Base-by-base conservation (phyloP, 2,888 invertebrate species). In the Drosophila silvestris region DNA sequence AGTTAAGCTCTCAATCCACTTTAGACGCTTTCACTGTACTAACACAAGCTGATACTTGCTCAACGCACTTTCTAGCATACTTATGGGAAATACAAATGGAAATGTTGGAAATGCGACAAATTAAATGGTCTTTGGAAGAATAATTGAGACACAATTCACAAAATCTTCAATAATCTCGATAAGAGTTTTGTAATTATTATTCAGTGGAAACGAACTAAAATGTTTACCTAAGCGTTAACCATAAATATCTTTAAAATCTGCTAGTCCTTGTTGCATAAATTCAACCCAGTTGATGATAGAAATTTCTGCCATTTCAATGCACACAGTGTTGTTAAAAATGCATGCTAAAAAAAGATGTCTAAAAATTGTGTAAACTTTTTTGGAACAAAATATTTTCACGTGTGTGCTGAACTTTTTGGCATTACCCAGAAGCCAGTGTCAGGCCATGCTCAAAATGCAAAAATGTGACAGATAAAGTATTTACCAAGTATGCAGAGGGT, bases 401-500 rank as follows among this genome's bases (percentile, higher is more conserved):
- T 14, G 33, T 19, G 47, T 52, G 65, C 28, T 28, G 7, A 68
- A 69, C 68, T 69, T 69, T 53, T 77, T 66, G n/a, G 30, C 53
- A 32, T 44, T 53, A 64, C 57, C 60, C 44, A n/a, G 26, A 58
- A 56, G 63, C 58, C 47, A 65, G 54, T 70, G 70, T 58, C 74
- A 71, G 59, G 44, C 35, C 58, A 52, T 32, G 63, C 54, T 60
- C 7, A 39, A 33, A 30, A 57, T 30, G 57, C 28, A 33, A 58
- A 57, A 52, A 56, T 74, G 70, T 71, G 71, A 68, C 68, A 69
- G 68, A 63, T 56, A 59, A 79, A 71, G 78, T 71, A 78, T 74
- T 74, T 56, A 32, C 1, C 22, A 70, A 74, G 67, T 78, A 58
- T 66, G 65, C 57, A 22, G 62, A 70, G 50, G 60, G 44, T 22